Evolutionary conservation across 2,888 invertebrate species (phyloP), one percentile per base, ranked within the genome.

Genomic region (Melieria picta): DNA sequence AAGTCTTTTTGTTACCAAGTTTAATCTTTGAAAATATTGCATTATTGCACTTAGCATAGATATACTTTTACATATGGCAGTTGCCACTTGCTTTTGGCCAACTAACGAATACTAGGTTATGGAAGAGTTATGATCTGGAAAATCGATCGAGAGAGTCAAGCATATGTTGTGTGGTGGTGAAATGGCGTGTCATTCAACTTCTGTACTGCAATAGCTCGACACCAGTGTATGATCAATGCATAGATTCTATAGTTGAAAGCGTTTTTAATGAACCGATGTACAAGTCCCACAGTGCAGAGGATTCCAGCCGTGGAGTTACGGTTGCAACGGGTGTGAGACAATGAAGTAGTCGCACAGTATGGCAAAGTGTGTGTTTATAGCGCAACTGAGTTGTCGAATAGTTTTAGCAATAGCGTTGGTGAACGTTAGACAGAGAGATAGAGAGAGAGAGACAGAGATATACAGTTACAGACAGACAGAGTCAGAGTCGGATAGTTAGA

Each of bases 201-300:
- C 2, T 30, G 30, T 30, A 30, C 30, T 30, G 30, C 30, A 30
- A 30, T 30, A 30, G 30, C 30, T 30, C 30, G 30, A 30, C 30
- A 30, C 30, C 30, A 30, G 30, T 30, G 30, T 30, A 30, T 30
- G 30, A 30, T 30, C 30, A 30, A 30, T 30, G 30, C 30, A 30
- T 2, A 30, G 2, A 30, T 30, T 1, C 30, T 30, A 30, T 30
- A 30, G 30, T 69, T 55, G 52, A 68, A 13, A 71, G 74, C 71
- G 72, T 72, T 11, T 9, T 67, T 73, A 10, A 11, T 50, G 50
- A 50, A 11, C 73, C 74, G 72, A 72, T 72, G 72, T 73, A 73
- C 69, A 74, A 76, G 71, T 72, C 72, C 67, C 63, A 72, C 69
- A 74, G 72, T 72, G 74, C 65, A 75, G 71, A 66, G 75, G 78